Base-by-base conservation (phyloP, 2,113 vertebrate species). In the Zosterops japonicus region DNA sequence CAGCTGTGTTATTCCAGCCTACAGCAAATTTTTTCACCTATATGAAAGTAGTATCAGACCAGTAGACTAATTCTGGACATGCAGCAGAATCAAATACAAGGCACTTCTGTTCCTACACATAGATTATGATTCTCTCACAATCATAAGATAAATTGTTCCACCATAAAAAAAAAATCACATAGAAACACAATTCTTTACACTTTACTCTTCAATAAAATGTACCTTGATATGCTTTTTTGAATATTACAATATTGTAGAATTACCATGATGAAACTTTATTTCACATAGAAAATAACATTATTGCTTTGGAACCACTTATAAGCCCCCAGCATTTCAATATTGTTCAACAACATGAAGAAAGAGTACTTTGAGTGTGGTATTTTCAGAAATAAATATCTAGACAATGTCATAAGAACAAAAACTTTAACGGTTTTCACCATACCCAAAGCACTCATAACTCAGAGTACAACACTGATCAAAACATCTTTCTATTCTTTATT, bases 331-430 rank as follows among this genome's bases (percentile, higher is more conserved):
- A 82, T 52, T 92, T 95, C 84, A 69, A 83, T 29, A 46, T 15
- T 49, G 22, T 61, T 49, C 91, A 59, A 89, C 49, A 93, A 93
- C 53, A 95, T 69, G 68, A 80, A 55, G 39, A 94, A 50, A 89
- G 25, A 78, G 33, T 44, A 65, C 44, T 82, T 70, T 35, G 59
- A 92, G 61, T 65, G 35, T 76, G 36, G 42, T 23, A 74, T 50
- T 70, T 93, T 44, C 29, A 75, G 50, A 96, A 96, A 90, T 78
- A 89, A 93, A 61, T 89, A 90, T 63, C 69, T 76, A 80, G 89
- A 82, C 36, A 95, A 49, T 35, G 57, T 63, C 35, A 36, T 31
- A 59, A 90, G 83, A 97, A 90, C 3, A 46, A 65, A 90, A 87
- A 60, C 49, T 69, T 69, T 59, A 49, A 46, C 80, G 44, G 35